Base-by-base conservation (phyloP, 2,797 vertebrate species). In the Enteromius viviparus region DNA sequence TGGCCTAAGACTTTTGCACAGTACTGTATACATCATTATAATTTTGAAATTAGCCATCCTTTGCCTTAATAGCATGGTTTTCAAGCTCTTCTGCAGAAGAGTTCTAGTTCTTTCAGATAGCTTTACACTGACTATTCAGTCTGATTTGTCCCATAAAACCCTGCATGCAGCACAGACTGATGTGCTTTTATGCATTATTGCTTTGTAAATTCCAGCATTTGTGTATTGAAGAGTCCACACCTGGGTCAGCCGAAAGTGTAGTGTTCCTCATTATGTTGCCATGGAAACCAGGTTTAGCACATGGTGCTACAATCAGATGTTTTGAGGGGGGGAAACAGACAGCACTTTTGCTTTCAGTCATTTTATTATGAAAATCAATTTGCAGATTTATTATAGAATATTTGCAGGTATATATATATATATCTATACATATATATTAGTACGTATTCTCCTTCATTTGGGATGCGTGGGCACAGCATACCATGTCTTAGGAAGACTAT, bases 401-500 rank as follows among this genome's bases (percentile, higher is more conserved):
- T 91, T 83, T 78, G 26, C 65, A 78, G 10, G 10, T 86, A 87
- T 92, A 72, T 89, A 75, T 89, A 75, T 82, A 68, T 81, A 82
- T 49, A 53, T 14, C 32, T 55, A 37, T 37, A 55, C 69, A 78
- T 83, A 65, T 74, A 70, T 81, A 65, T 81, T 78, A 76, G 66
- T 80, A 68, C n/a, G 29, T 62, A 84, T 89, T 91, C 90, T 92
- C 92, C 65, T 93, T 90, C 90, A 89, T 92, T 93, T 93, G 91
- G 92, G 89, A 93, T 92, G 93, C 93, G 93, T 91, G 92, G 94
- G 94, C 93, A 94, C 95, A 95, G 93, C 93, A 91, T 94, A 93
- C 96, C 88, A 95, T 96, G 92, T 93, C 95, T 94, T 94, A 96
- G 96, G 96, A 97, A 97, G 96, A 97, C 96, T 97, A 96, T 94